Evolutionary conservation across 35 echinoderm and acorn worm species (phyloP), one percentile per base, ranked within the genome.

Genomic region (Lytechinus pictus): DNA sequence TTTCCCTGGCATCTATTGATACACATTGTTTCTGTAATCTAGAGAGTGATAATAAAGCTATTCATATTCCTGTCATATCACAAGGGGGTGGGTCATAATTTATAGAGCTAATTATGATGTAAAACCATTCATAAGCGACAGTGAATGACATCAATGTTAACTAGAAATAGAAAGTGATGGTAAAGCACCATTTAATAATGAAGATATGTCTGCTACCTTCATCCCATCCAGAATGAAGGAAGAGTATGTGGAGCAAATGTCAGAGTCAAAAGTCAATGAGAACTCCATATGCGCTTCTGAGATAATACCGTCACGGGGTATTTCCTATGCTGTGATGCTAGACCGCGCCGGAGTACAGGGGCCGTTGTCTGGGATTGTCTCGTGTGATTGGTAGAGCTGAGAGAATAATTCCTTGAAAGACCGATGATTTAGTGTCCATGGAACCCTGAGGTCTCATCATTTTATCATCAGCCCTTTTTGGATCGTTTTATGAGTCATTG

Each of bases 261-360:
- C 66, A 79, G 66, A 79, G 66, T 79, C 66, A 79, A 79, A 79
- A 79, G 66, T 79, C 66, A 79, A 79, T 79, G 66, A 79, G 66
- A 79, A 79, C 19, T 79, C 66, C 66, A 79, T 79, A 16, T 79
- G 66, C 4, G 66, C n/a, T 79, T 79, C 66, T 24, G 66, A 79
- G 66, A 79, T 79, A 79, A 79, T 79, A 79, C 66, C 66, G 66
- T 79, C 66, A 79, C n/a, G 66, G 66, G 66, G 66, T 79, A 79
- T 79, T 79, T 79, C 66, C 66, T 79, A 24, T 24, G 19, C 16
- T 7, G 66, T 79, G 66, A 14, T 79, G 66, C 66, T 79, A 79
- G 66, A 79, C 66, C 19, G 66, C 66, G 14, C 21, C 16, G 61
- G 61, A 24, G 66, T 6, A 24, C 8, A 24, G 66, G 66, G 66